These are phyloP conservation scores for Rhadinocentrus ornatus DNA, from an alignment of 2,797 vertebrate genomes.

Conservation along the genomic window DNA sequence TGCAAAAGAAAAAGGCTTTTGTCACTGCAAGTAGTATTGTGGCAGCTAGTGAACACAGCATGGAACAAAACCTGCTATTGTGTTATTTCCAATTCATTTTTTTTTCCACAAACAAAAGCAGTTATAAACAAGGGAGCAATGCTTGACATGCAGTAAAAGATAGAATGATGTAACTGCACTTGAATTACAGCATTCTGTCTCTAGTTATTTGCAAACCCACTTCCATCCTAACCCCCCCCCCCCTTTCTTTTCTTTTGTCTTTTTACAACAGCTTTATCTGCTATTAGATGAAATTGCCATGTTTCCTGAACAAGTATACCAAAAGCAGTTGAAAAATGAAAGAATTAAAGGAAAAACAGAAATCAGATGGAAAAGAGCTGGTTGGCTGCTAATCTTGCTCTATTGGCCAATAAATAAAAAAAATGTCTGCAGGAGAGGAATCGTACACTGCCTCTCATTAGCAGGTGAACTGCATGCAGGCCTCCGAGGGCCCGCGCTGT, in stretches of 20 bases:
- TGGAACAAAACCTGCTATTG: conserved; percentile 63
- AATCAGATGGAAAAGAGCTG: conserved; percentile 34
- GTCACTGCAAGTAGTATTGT: conserved; percentile 51
- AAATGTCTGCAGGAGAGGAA: conserved; percentile 54
- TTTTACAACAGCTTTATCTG: conserved; percentile 40
- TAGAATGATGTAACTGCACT: conserved; percentile 61
- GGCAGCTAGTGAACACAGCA: conserved; percentile 34
- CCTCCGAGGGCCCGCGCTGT: conserved; percentile 64
- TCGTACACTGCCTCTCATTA: conserved; percentile 73
- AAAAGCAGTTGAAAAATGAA: conserved; percentile 50
- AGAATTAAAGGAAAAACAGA: conserved; percentile 43
- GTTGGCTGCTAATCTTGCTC: conserved; percentile 63
- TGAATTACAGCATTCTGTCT: conserved; percentile 64
- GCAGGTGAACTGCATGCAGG: conserved; percentile 66
- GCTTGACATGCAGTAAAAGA: conserved; percentile 59
- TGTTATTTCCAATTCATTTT: conserved; percentile 63
- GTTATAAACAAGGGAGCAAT: conserved; percentile 67
- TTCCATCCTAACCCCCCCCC: not conserved
- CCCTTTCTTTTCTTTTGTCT: conserved; percentile 9
- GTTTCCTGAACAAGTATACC: conserved; percentile 47
- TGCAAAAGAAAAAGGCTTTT: conserved; percentile 43
- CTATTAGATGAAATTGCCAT: conserved; percentile 64
- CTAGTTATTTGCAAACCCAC: conserved; percentile 47
- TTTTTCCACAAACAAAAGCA: conserved; percentile 52
- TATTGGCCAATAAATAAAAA: conserved; percentile 58